Conservation (phyloP, 2,888 invertebrate species). For the Apodemia duryi region DNA sequence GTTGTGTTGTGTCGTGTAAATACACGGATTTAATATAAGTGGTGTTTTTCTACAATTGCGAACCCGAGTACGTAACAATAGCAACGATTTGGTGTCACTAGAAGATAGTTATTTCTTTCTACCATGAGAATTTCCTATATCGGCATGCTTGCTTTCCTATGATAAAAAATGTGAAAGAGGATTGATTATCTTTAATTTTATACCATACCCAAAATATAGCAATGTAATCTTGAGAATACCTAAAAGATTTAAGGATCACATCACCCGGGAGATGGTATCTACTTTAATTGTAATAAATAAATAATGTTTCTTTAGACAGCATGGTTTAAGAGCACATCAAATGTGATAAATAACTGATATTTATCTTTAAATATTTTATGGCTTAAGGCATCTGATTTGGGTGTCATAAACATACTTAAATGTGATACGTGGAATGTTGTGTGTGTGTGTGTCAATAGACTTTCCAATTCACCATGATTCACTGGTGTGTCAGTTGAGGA, state of each 20-base stretch:
- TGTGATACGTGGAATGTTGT: not conserved
- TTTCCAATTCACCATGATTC: too few relatives aligned
- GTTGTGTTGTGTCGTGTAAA: too few relatives aligned
- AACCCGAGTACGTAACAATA: too few relatives aligned
- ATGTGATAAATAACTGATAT: slow-evolving; percentile 27
- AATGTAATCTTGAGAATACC: slow-evolving; percentile 38
- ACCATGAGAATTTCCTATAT: too few relatives aligned
- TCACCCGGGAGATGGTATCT: slow-evolving; percentile 34
- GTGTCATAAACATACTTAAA: not conserved
- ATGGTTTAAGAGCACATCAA: slow-evolving; percentile 25
- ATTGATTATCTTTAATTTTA: slow-evolving; percentile 22
- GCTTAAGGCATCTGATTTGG: not conserved
- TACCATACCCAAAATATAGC: slow-evolving; percentile 25
- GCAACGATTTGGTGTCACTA: too few relatives aligned
- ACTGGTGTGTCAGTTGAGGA: too few relatives aligned
- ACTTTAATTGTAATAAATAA: slow-evolving; percentile 40
- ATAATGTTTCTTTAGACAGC: slow-evolving; percentile 31
- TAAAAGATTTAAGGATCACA: slow-evolving; percentile 34
- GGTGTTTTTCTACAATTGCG: too few relatives aligned
- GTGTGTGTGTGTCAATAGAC: not conserved
- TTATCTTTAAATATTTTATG: slow-evolving; percentile 25
- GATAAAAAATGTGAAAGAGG: too few relatives aligned
- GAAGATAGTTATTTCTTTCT: too few relatives aligned
- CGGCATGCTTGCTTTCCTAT: too few relatives aligned
- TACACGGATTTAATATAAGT: too few relatives aligned